These are phyloP conservation scores for Zygogramma bicolorata DNA, from an alignment of 2,888 invertebrate genomes.

Conservation along the genomic window DNA sequence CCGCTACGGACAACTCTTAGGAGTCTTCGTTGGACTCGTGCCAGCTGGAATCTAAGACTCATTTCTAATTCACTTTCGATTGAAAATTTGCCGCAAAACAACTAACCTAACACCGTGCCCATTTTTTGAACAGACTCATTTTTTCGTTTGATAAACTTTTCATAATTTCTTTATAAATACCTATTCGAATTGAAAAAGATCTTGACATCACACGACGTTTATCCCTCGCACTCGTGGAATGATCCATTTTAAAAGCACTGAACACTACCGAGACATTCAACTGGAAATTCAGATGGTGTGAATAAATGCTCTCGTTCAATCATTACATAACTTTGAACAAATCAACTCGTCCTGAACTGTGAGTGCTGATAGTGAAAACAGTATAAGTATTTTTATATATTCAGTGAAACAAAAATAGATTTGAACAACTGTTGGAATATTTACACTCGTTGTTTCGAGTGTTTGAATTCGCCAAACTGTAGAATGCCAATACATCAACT, in stretches of 20 bases:
- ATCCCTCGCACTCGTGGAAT: slow-evolving; percentile 3
- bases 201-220: slow-evolving; percentile 27
- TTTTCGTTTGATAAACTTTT: neutral
- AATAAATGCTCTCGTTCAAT: too few species aligned
- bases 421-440: too few species aligned
- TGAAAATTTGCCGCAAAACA: too few species aligned
- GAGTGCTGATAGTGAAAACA: slow-evolving; percentile 12
- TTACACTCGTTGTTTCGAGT: too few species aligned
- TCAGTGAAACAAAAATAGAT: slow-evolving; percentile 16
- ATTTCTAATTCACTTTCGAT: too few species aligned
- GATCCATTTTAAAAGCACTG: slow-evolving; percentile 13
- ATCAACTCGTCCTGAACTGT: neutral
- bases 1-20: too few species aligned
- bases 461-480: too few species aligned
- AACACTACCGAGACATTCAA: neutral
- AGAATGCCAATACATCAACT: too few species aligned
- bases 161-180: slow-evolving; percentile 18
- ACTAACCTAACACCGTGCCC: too few species aligned
- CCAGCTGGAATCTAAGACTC: too few species aligned
- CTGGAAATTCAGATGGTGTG: too few species aligned
- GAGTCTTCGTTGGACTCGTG: too few species aligned
- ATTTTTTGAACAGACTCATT: neutral
- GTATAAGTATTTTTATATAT: slow-evolving; percentile 15
- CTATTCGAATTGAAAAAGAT: slow-evolving; percentile 34
- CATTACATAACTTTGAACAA: neutral